Evolutionary conservation across 2,797 vertebrate genomes (phyloP).

Genomic region (Sebastes vulpes): DNA sequence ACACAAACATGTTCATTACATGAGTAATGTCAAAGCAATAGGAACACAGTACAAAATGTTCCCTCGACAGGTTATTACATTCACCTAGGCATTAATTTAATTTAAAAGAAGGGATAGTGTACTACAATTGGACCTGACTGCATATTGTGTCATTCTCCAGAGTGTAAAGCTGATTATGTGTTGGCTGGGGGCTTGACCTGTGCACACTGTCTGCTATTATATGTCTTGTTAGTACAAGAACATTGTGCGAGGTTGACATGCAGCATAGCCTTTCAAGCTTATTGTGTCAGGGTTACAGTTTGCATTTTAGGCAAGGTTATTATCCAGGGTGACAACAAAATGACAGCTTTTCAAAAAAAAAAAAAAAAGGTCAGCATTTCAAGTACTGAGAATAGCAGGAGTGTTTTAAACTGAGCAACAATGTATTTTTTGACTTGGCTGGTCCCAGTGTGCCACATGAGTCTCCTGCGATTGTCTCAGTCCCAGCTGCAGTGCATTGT

Average conservation of each 20-base stretch:
- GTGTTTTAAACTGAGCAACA: neutral
- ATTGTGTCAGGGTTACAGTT: neutral
- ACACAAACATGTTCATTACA: slow-evolving; percentile 35
- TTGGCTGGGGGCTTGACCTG: neutral
- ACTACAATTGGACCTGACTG: neutral
- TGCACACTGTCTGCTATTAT: neutral
- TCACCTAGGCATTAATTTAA: slow-evolving; percentile 25
- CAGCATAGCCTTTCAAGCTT: neutral
- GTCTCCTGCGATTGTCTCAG: neutral
- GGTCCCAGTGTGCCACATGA: neutral
- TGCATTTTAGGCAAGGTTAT: neutral
- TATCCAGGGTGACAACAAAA: neutral
- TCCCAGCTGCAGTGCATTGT: slow-evolving; percentile 2
- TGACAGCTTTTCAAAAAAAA: neutral
- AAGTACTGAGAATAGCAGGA: neutral
- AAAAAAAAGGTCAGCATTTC: neutral
- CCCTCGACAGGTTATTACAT: slow-evolving; percentile 18
- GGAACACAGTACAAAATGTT: slow-evolving; percentile 48
- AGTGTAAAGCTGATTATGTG: neutral
- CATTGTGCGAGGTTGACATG: neutral
- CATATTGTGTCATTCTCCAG: neutral
- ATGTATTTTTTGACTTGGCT: neutral
- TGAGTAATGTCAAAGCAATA: slow-evolving; percentile 29
- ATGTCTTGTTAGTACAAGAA: neutral
- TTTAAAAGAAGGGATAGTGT: slow-evolving; percentile 10